These are phyloP conservation scores for Parapsyche elsis DNA, from an alignment of 1,140 invertebrate genomes.

Conservation along the genomic window DNA sequence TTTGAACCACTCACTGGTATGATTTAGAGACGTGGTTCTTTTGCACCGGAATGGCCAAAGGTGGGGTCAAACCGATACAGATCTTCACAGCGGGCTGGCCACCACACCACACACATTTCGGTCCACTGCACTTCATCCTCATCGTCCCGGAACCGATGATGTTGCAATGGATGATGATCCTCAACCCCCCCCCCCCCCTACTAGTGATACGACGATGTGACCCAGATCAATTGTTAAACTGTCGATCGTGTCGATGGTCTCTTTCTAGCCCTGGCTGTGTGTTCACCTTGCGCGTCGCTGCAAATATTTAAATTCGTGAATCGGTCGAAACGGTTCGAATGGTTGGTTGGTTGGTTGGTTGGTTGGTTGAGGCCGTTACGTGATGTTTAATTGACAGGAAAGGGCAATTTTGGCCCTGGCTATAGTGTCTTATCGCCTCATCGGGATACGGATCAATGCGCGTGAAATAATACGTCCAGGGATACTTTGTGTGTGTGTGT, in stretches of 20 bases:
- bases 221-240: too few species aligned
- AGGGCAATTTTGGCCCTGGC: slow-evolving; percentile 26
- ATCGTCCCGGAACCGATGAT: too few species aligned
- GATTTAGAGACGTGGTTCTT: neutral
- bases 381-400: slow-evolving; percentile 38
- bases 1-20: neutral
- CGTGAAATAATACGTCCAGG: slow-evolving; percentile 26
- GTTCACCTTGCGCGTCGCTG: too few species aligned
- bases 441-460: slow-evolving; percentile 32
- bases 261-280: neutral
- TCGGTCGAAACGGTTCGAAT: neutral
- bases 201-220: too few species aligned
- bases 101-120: neutral
- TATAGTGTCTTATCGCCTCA: neutral
- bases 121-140: neutral
- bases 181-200: too few species aligned
- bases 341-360: neutral
- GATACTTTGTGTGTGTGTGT: too few species aligned
- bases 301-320: too few species aligned
- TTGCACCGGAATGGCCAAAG: slow-evolving; percentile 22
- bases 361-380: slow-evolving; percentile 8
- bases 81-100: neutral
- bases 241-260: too few species aligned
- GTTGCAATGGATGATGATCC: too few species aligned
- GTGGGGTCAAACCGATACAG: slow-evolving; percentile 14